Evolutionary conservation across 1,140 invertebrate genomes (phyloP), one percentile per base, ranked within the genome.

Genomic region (Zaprionus gabonicus): DNA sequence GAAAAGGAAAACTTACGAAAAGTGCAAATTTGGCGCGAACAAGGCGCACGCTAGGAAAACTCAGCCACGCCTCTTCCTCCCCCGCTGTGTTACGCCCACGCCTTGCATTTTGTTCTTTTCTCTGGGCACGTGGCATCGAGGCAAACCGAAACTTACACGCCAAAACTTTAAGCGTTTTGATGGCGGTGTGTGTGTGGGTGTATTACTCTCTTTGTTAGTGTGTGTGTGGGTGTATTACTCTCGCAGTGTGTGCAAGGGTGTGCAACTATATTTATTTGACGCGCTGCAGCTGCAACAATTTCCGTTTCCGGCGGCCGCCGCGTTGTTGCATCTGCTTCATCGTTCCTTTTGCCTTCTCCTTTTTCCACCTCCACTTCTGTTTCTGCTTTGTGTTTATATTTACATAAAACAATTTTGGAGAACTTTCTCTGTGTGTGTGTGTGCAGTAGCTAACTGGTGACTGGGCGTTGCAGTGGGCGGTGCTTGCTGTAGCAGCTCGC

Each of bases 381-480:
- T 44, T 65, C 44, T 76, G 78, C 53, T 74, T 76, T 60, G 81
- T 87, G 81, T 84, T 88, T 84, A 73, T 88, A 88, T 88, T 88
- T 88, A 88, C 85, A 88, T 88, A 88, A 88, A 88, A 88, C 85
- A 90, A 88, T 90, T 88, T 88, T 85, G 78, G 73, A 81, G 71
- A 90, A 88, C 73, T 84, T 81, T 88, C 41, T n/a, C 5, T 41
- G 15, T 41, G 81, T 78, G 67, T 77, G 15, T 15, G 28, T 13
- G 23, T 58, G 41, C 28, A 34, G 12, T 25, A 10, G 44, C 63
- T 70, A 80, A 76, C 72, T 76, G 68, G 59, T 78, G 57, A 55
- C 25, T 55, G 59, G 72, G 67, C 67, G 72, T 64, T 59, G 58
- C 58, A 27, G 17, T 53, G 31, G 20, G 66, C 55, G 41, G 12